Evolutionary conservation across 2,113 vertebrate genomes (phyloP).

Genomic region (Brevimyrus niger): DNA sequence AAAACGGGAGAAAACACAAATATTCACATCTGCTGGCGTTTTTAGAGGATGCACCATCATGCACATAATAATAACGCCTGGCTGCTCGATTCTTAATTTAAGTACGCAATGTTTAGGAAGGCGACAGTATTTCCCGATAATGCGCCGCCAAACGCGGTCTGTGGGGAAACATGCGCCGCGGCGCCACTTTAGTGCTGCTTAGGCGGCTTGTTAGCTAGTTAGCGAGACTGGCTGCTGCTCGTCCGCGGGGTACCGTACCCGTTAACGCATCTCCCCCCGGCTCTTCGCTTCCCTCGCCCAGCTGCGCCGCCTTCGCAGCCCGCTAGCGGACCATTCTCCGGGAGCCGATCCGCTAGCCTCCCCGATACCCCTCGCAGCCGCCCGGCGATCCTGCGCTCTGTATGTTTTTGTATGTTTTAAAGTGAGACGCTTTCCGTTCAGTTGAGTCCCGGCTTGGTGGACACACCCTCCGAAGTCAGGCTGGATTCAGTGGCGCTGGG

Average conservation of each 20-base stretch:
- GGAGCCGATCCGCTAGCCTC: conserved; percentile 25
- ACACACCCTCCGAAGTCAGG: conserved; percentile 20
- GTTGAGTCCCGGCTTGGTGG: not conserved
- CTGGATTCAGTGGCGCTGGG: conserved; percentile 8
- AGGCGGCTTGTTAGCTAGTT: not conserved
- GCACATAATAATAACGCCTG: not conserved
- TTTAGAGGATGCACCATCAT: not conserved
- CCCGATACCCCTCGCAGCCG: conserved; percentile 35
- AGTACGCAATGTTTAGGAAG: not conserved
- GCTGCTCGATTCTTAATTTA: not conserved
- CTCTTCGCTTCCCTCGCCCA: conserved; percentile 34
- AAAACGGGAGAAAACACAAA: not conserved
- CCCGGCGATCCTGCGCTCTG: conserved; percentile 29
- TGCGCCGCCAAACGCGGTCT: not conserved
- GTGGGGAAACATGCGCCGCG: not conserved
- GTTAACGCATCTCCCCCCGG: conserved; percentile 33
- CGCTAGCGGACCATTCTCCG: conserved; percentile 52
- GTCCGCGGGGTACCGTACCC: conserved; percentile 3
- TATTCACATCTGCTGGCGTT: not conserved
- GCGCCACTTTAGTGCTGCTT: not conserved
- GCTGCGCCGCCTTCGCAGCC: conserved; percentile 34
- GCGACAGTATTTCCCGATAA: not conserved
- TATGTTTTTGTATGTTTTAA: not conserved
- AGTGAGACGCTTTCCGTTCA: not conserved
- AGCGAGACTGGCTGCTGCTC: conserved; percentile 10